Evolutionary conservation across 2,888 invertebrate species (phyloP), one percentile per base, ranked within the genome.

Genomic region (Linhomoeus sp.): DNA sequence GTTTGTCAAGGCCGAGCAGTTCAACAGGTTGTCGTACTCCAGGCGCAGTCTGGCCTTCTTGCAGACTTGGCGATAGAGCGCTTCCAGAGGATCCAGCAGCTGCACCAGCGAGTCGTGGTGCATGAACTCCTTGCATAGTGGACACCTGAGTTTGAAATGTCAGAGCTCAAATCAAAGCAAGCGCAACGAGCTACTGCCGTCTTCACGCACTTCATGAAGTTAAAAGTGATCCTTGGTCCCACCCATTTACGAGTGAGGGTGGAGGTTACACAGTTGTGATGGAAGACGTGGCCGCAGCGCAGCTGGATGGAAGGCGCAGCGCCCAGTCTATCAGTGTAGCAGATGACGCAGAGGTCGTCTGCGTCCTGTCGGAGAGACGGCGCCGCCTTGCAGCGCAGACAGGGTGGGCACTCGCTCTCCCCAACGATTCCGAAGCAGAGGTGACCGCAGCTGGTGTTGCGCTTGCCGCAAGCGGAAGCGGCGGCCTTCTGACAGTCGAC

Each of bases 331-430:
- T 94, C 94, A 0, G 88, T 87, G 69, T 94, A 94, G 67, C 94
- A 94, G 58, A 94, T 86, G 85, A 94, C 92, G 69, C 94, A 94
- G 86, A 94, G 88, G 65, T 94, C 94, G 61, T 94, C 94, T 0
- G 86, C 86, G 66, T 94, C 94, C 67, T 94, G 94, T 19, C 84
- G 79, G 45, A 17, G n/a, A 5, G 29, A 12, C 7, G 5, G 7
- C 5, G 7, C 29, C 7, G 29, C 29, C 29, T 12, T 29, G 2
- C 87, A 80, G 58, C 81, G 79, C 53, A 94, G 71, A 63, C 94
- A 94, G 1, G 90, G 87, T 56, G 92, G 70, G 62, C 92, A 94
- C 12, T 73, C 70, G 15, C 60, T 58, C 68, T 94, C 92, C 53
- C 78, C 78, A 24, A 76, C 73, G n/a, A 92, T 83, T 17, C 94